These are phyloP conservation scores for Plusia festucae DNA, from an alignment of 2,888 invertebrate species.

Conservation along the genomic window DNA sequence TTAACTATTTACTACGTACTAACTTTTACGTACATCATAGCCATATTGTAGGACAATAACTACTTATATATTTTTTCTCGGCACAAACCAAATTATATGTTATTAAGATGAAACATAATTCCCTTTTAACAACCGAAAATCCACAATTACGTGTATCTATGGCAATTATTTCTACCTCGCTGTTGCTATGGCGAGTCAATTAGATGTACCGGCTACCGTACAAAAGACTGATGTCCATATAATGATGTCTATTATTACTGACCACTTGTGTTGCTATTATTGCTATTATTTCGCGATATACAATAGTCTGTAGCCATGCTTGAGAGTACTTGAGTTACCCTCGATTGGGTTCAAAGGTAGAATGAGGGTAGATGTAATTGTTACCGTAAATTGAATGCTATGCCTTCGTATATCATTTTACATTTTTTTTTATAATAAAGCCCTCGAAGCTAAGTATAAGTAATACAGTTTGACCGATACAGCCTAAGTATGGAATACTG, in stretches of 20 bases:
- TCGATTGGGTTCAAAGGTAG: conserved; percentile 38
- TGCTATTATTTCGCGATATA: conserved; percentile 61
- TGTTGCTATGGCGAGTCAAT: conserved; percentile 73
- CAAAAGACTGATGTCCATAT: conserved; percentile 73
- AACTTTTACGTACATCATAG: too few species aligned
- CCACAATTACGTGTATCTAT: background rate
- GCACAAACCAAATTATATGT: background rate
- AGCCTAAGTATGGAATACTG: too few species aligned
- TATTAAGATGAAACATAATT: background rate
- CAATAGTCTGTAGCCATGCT: conserved; percentile 47
- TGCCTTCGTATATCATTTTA: background rate
- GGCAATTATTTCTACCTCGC: conserved; percentile 58
- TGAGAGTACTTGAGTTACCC: conserved; percentile 47
- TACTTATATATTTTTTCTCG: background rate
- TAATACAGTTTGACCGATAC: too few species aligned
- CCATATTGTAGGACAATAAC: too few species aligned
- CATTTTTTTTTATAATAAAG: too few species aligned
- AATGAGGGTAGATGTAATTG: conserved; percentile 14
- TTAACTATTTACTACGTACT: too few species aligned
- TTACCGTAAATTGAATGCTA: background rate
- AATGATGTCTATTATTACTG: conserved; percentile 72
- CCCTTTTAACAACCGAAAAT: background rate
- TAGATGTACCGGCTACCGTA: too few species aligned
- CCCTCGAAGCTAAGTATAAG: too few species aligned
- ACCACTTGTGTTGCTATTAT: conserved; percentile 67